Evolutionary conservation across 2,113 vertebrate genomes (phyloP).

Genomic region (Macrotus californicus): DNA sequence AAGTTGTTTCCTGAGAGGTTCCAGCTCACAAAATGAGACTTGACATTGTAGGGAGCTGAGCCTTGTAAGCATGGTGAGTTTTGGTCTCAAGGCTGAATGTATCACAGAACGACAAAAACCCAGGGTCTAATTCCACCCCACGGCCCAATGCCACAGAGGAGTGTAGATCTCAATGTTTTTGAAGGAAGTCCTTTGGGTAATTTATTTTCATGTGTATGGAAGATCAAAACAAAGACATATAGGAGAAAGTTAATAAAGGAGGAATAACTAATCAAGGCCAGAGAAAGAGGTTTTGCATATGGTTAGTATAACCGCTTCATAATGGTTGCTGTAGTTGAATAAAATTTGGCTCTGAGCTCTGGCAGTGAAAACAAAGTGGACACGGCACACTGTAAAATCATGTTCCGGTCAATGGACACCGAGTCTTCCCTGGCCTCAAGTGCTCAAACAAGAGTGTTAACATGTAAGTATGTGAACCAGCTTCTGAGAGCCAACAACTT

Average conservation of each 20-base stretch:
- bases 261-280: background rate
- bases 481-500: background rate
- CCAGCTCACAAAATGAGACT: constrained; percentile 5
- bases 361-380: background rate
- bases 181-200: background rate
- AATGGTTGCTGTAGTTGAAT: background rate
- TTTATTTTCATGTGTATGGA: background rate
- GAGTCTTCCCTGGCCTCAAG: background rate
- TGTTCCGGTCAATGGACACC: rapidly evolving
- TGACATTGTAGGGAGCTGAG: background rate
- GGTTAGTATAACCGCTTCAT: background rate
- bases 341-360: background rate
- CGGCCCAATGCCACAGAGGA: background rate
- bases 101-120: background rate
- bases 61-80: background rate
- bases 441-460: background rate
- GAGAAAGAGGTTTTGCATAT: background rate
- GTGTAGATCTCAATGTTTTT: rapidly evolving
- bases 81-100: background rate
- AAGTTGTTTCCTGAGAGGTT: background rate
- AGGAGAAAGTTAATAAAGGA: background rate
- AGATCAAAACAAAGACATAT: background rate
- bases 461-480: background rate
- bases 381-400: background rate
- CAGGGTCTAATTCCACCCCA: background rate